phyloP scores from a whole-genome alignment of 2,113 vertebrate species.

The Perccottus glenii region DNA sequence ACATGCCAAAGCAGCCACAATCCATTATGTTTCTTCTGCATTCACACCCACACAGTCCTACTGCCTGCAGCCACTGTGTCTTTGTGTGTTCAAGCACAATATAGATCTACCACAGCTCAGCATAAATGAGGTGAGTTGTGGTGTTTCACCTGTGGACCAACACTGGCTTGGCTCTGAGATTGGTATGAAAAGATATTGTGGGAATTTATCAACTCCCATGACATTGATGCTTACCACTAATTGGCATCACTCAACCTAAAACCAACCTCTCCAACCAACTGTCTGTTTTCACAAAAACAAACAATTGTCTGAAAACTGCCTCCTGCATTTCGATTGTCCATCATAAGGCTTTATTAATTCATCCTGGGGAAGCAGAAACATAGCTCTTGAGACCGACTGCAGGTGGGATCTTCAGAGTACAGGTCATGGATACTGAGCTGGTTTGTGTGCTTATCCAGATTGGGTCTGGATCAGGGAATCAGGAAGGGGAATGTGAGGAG shows the following conservation, averaged over 20 bases:
- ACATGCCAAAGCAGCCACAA: constrained; percentile 53
- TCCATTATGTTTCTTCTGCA: constrained; percentile 36
- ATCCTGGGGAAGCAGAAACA: constrained; percentile 18
- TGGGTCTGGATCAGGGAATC: constrained; percentile 65
- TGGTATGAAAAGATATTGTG: constrained; percentile 15
- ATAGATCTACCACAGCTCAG: constrained; percentile 30
- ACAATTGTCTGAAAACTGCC: constrained; percentile 4
- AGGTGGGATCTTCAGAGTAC: constrained; percentile 40
- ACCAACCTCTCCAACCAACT: constrained; percentile 25
- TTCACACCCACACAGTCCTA: constrained; percentile 39
- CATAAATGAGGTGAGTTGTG: constrained; percentile 26
- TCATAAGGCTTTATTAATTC: constrained; percentile 38
- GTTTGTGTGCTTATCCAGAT: constrained; percentile 60
- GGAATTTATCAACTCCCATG: constrained; percentile 24
- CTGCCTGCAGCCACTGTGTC: constrained; percentile 39
- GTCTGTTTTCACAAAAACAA: constrained; percentile 11
- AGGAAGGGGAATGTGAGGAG: constrained; percentile 28
- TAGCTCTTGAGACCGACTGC: constrained; percentile 33
- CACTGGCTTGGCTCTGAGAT: constrained; percentile 5
- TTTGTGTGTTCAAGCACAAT: constrained; percentile 42
- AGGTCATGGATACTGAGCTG: constrained; percentile 35
- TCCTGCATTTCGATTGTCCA: constrained; percentile 39
- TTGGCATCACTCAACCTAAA: constrained; percentile 23
- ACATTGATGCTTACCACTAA: constrained; percentile 28
- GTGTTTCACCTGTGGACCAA: constrained; percentile 18